Percentiles rank a stretch among this genome's conserved stretches.
These are phyloP conservation scores for Dendrocincla tyrannina DNA, from an alignment of 2,797 vertebrate species.

Conservation along the genomic window DNA sequence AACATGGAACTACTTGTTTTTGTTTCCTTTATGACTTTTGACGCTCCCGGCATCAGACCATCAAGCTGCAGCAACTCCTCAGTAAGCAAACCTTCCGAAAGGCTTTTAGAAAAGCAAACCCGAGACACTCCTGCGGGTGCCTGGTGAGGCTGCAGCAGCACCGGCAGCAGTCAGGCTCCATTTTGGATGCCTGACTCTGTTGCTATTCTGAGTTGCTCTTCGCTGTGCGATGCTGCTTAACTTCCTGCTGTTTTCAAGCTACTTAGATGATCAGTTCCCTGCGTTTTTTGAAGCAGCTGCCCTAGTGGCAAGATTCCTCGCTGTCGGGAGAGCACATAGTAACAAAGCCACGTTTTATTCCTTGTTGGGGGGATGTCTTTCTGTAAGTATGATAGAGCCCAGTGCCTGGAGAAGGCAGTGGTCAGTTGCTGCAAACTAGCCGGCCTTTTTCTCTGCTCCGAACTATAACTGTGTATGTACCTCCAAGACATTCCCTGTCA, in stretches of 20 bases:
- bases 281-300: neutral
- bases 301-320: neutral
- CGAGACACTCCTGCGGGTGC: neutral
- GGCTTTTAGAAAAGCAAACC: neutral
- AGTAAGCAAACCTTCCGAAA: neutral
- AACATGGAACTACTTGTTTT: neutral
- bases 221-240: neutral
- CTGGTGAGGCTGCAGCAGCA: neutral
- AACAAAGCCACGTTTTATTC: neutral
- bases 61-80: neutral
- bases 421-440: neutral
- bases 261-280: neutral
- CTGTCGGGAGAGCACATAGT: neutral
- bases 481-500: neutral
- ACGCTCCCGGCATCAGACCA: neutral
- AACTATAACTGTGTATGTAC: neutral
- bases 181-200: conserved; percentile 53
- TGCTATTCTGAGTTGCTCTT: conserved; percentile 33
- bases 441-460: neutral
- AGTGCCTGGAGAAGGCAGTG: neutral
- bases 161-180: neutral
- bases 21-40: neutral
- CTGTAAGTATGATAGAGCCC: neutral
- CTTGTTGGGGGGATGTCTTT: neutral
- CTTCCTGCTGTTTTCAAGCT: conserved; percentile 41